phyloP scores from a whole-genome alignment of 2,113 vertebrate species.

The Corvus hawaiiensis region DNA sequence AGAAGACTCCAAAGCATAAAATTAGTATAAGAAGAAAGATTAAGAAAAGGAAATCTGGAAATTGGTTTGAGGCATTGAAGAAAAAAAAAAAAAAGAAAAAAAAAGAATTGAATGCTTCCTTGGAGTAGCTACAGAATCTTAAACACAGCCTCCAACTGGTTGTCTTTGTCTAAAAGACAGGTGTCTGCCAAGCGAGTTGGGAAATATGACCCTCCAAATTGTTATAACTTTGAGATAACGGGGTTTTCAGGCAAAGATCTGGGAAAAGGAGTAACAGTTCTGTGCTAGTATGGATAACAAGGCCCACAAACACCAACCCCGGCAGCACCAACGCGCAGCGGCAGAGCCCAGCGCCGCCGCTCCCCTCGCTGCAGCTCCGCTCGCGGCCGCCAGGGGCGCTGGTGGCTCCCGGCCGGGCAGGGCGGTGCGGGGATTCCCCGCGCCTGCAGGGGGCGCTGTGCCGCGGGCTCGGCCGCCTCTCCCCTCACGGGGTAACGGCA shows the following conservation, averaged over 20 bases:
- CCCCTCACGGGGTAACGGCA: no score
- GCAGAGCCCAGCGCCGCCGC: no score
- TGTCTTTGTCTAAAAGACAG: background rate
- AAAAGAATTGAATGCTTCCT: background rate
- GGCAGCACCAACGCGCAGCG: background rate
- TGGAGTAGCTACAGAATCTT: background rate
- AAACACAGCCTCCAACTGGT: background rate
- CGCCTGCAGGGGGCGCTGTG: no score
- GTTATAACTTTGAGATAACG: rapidly evolving
- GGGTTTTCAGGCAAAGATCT: background rate
- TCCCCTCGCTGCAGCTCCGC: no score
- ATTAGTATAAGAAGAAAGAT: background rate
- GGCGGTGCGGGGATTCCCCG: no score
- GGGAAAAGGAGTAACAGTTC: no score
- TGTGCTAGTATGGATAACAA: no score
- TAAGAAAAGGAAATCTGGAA: background rate
- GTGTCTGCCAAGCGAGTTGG: background rate
- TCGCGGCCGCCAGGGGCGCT: no score
- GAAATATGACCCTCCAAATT: background rate
- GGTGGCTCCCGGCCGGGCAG: no score
- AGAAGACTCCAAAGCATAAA: background rate
- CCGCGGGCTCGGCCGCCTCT: no score
- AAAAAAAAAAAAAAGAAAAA: background rate
- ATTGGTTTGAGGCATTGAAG: background rate
- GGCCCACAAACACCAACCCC: background rate